Base-by-base conservation (phyloP, 2,888 invertebrate species). In the Lasiommata megera region DNA sequence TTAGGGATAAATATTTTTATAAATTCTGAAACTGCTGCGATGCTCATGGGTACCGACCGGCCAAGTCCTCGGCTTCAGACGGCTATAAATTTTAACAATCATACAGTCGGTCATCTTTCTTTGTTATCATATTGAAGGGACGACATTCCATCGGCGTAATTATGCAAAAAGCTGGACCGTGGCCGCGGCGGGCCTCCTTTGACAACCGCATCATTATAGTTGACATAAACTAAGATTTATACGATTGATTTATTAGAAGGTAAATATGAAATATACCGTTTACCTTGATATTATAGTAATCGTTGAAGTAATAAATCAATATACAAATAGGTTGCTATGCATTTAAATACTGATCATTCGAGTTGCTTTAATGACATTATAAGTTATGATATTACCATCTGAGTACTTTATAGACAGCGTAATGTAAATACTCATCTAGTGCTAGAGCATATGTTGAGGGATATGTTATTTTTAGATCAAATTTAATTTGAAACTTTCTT, bases 131-230 rank as follows among this genome's bases (percentile, higher is more conserved):
- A 84, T 88, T 83, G 83, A 80, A 82, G 75, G 79, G 79, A 78
- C 84, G 81, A 76, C 85, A 88, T 90, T 89, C 88, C 85, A 77
- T 78, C 74, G 76, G 70, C 75, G 74, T 88, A 86, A 89, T 89
- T 89, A 89, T 89, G 89, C 88, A 89, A 88, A 88, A 89, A 89
- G 83, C 84, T 81, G 87, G 87, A 82, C 88, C 71, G 67, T 80
- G 86, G 82, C 66, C 83, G 81, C 75, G 77, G 84, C 88, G 88
- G 88, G 78, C 74, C 73, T 70, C 75, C 88, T 89, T 90, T 89
- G 88, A 84, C 81, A 79, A 77, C 74, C 79, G 79, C 84, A 82
- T 87, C 88, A 84, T 89, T 88, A 88, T 84, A 83, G 75, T 84
- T 87, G 86, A 87, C 88, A 82, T 84, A 80, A 85, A 82, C 80